phyloP scores from a whole-genome alignment of 2,888 invertebrate species.

The Cylloceria caligata region DNA sequence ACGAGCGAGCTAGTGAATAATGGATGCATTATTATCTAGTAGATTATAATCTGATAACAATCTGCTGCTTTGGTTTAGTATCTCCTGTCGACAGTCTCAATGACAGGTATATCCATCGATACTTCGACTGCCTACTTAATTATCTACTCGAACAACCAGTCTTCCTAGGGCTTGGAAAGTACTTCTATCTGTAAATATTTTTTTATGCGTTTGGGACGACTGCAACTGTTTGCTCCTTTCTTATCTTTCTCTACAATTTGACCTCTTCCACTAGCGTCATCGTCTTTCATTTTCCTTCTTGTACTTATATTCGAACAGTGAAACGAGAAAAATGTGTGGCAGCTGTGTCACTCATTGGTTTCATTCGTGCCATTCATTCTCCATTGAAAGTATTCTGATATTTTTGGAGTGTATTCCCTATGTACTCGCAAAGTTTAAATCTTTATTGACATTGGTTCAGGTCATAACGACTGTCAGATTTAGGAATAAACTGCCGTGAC shows the following conservation, averaged over 20 bases:
- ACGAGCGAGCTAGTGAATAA: too few relatives aligned
- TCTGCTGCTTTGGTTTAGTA: not conserved
- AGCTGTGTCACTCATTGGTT: not conserved
- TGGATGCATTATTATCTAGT: not conserved
- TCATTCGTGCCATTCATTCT: conserved; percentile 2
- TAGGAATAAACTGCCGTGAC: too few relatives aligned
- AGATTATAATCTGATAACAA: not conserved
- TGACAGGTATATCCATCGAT: not conserved
- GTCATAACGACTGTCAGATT: not conserved
- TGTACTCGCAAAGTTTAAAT: not conserved
- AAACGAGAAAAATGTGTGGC: not conserved
- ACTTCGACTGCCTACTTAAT: too few relatives aligned
- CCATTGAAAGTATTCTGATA: not conserved
- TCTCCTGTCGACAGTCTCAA: not conserved
- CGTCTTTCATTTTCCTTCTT: not conserved
- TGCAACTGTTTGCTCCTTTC: conserved; percentile 10
- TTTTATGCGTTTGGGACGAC: conserved; percentile 6
- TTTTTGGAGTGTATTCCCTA: not conserved
- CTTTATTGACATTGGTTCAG: not conserved
- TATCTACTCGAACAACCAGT: too few relatives aligned
- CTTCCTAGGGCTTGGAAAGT: not conserved
- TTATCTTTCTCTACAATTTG: not conserved
- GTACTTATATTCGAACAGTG: not conserved
- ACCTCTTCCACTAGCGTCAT: conserved; percentile 2
- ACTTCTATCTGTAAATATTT: not conserved